A percentile compares a stretch with the other conserved stretches of the same genome.
Conservation (phyloP, 2,888 invertebrate species). For the Cyrtodaria siliqua region DNA sequence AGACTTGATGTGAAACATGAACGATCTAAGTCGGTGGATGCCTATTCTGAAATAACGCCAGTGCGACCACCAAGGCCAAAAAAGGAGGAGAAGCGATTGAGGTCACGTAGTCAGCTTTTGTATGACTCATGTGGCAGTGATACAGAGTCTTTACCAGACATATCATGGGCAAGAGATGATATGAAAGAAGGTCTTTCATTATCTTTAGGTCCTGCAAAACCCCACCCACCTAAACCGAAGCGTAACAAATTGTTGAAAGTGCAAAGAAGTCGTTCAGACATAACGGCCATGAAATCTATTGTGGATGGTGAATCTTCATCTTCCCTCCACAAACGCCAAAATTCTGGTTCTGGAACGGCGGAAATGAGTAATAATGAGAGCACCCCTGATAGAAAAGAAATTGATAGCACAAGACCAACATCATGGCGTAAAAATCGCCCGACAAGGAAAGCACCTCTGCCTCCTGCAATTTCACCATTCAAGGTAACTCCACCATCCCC, state of each 20-base stretch:
- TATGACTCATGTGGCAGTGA: constrained; percentile 63
- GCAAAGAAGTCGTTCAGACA: constrained; percentile 78
- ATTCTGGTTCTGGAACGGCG: constrained; percentile 15
- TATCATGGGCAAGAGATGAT: constrained; percentile 32
- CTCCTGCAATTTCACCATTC: constrained; percentile 60
- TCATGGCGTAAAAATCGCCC: constrained; percentile 66
- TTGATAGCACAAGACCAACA: constrained; percentile 6
- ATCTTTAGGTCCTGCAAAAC: constrained; percentile 63
- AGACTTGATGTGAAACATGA: constrained; percentile 18
- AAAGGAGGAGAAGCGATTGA: constrained; percentile 57
- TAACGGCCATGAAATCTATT: constrained; percentile 69
- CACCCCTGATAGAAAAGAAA: constrained; percentile 5
- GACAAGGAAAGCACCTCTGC: constrained; percentile 76
- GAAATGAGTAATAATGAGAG: background rate
- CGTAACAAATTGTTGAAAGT: constrained; percentile 71
- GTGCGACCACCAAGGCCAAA: constrained; percentile 76
- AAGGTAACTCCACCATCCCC: constrained; percentile 41
- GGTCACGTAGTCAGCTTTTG: constrained; percentile 46
- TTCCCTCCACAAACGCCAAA: constrained; percentile 21
- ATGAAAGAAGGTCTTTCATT: constrained; percentile 31
- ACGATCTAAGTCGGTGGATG: constrained; percentile 52
- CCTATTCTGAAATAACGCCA: constrained; percentile 54
- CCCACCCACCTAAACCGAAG: constrained; percentile 79
- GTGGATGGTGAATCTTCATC: constrained; percentile 42
- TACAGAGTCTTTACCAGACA: constrained; percentile 63